A percentile compares a stretch with the other conserved stretches of the same genome.
These are phyloP conservation scores for Brienomyrus brachyistius DNA, from an alignment of 2,113 vertebrate species.

Conservation along the genomic window DNA sequence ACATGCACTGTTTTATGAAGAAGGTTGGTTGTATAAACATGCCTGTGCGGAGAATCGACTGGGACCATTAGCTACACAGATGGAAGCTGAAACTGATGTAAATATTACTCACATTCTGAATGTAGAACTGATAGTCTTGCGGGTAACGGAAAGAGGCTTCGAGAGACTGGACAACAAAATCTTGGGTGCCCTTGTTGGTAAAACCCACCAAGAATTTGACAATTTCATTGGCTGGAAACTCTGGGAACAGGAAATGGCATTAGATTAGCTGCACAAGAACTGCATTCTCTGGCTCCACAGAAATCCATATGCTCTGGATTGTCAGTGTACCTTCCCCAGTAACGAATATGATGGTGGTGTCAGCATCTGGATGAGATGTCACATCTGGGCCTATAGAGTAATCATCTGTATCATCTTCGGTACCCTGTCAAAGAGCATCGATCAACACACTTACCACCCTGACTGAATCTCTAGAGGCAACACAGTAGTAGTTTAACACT, in stretches of 20 bases:
- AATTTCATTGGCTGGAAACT: slow-evolving; percentile 64
- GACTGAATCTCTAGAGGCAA: not conserved
- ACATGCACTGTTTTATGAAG: not conserved
- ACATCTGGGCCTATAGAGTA: slow-evolving; percentile 44
- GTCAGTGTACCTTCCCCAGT: slow-evolving; percentile 57
- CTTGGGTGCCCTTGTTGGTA: slow-evolving; percentile 61
- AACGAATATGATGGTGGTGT: slow-evolving; percentile 63
- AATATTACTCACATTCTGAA: slow-evolving; percentile 59
- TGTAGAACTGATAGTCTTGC: slow-evolving; percentile 67
- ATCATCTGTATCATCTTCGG: slow-evolving; percentile 42
- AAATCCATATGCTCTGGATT: not conserved
- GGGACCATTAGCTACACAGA: not conserved
- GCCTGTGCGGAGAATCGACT: not conserved
- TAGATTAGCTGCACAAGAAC: not conserved
- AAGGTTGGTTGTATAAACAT: not conserved
- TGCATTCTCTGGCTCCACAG: not conserved
- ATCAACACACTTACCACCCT: not conserved
- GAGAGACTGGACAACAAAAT: slow-evolving; percentile 57
- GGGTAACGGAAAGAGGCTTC: slow-evolving; percentile 69
- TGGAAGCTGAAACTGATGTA: not conserved
- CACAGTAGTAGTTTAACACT: not conserved
- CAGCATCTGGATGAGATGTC: slow-evolving; percentile 57
- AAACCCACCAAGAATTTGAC: slow-evolving; percentile 66
- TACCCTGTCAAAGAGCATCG: slow-evolving; percentile 36
- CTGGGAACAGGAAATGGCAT: slow-evolving; percentile 34